These are phyloP conservation scores for Cacatua alba DNA, from an alignment of 2,113 vertebrate species.

Conservation along the genomic window DNA sequence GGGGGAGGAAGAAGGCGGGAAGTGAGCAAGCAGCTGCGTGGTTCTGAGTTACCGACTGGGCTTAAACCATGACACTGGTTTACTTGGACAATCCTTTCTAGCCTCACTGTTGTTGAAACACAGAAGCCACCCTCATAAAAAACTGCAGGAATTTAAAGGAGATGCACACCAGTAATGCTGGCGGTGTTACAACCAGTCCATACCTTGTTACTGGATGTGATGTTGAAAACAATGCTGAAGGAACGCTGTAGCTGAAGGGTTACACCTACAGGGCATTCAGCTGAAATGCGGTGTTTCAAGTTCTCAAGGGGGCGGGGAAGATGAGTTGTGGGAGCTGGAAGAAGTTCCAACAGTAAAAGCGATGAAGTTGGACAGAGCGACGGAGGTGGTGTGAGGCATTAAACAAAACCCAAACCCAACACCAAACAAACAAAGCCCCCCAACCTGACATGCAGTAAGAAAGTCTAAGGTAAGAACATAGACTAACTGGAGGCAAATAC, in stretches of 20 bases:
- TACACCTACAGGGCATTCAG: background rate
- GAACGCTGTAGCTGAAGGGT: background rate
- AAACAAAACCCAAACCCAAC: background rate
- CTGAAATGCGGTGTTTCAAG: background rate
- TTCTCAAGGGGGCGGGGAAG: background rate
- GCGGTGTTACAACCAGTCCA: too few relatives aligned
- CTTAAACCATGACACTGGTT: background rate
- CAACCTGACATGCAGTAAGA: background rate
- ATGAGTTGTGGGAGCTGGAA: background rate
- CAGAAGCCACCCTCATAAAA: background rate
- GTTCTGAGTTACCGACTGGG: background rate
- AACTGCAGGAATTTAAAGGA: background rate
- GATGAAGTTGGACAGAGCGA: background rate
- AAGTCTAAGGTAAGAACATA: background rate
- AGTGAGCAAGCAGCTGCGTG: background rate
- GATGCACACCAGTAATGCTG: accelerated
- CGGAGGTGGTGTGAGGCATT: background rate
- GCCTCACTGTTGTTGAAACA: background rate
- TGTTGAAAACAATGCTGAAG: background rate
- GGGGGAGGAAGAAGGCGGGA: background rate
- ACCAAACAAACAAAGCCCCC: background rate
- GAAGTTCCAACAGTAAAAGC: background rate
- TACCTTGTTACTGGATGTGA: background rate
- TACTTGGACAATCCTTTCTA: background rate
- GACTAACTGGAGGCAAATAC: background rate